phyloP scores from a whole-genome alignment of 2,888 invertebrate genomes.

The Merodon equestris region DNA sequence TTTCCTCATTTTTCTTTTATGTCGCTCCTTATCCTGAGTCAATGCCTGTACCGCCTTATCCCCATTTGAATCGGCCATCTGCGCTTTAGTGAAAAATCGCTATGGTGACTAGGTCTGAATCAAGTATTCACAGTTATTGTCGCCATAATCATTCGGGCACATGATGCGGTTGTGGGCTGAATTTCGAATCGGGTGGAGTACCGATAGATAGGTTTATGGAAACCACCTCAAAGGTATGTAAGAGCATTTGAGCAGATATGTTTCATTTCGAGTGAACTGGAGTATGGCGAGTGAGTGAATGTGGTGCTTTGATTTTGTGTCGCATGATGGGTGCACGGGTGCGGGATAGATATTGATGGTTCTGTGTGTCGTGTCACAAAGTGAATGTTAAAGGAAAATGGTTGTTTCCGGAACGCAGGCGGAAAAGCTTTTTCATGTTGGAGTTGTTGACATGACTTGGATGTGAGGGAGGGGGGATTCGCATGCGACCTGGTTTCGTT shows the following conservation, averaged over 20 bases:
- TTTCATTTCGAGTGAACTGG: too few species aligned
- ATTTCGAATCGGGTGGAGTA: slow-evolving; percentile 45
- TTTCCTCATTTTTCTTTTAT: slow-evolving; percentile 44
- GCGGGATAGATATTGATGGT: slow-evolving; percentile 1
- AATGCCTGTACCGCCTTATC: slow-evolving; percentile 15
- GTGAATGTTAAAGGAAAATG: not conserved
- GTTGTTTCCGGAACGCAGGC: not conserved
- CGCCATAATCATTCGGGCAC: slow-evolving; percentile 57
- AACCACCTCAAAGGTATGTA: too few species aligned
- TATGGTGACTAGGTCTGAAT: slow-evolving; percentile 15
- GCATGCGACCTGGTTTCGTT: too few species aligned
- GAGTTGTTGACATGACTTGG: not conserved
- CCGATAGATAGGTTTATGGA: too few species aligned
- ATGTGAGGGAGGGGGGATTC: too few species aligned
- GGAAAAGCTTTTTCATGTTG: not conserved
- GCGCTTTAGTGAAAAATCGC: not conserved
- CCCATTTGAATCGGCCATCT: not conserved
- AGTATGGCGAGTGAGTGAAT: too few species aligned
- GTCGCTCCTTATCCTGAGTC: too few species aligned
- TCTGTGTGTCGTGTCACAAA: slow-evolving; percentile 5
- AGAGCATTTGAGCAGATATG: too few species aligned
- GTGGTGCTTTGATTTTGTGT: too few species aligned
- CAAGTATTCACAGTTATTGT: slow-evolving; percentile 63
- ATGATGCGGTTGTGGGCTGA: slow-evolving; percentile 37
- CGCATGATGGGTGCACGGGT: too few species aligned